A percentile compares a stretch with the other conserved stretches of the same genome.
Conservation (phyloP, 2,113 vertebrate species). For the Chaetodon trifascialis region DNA sequence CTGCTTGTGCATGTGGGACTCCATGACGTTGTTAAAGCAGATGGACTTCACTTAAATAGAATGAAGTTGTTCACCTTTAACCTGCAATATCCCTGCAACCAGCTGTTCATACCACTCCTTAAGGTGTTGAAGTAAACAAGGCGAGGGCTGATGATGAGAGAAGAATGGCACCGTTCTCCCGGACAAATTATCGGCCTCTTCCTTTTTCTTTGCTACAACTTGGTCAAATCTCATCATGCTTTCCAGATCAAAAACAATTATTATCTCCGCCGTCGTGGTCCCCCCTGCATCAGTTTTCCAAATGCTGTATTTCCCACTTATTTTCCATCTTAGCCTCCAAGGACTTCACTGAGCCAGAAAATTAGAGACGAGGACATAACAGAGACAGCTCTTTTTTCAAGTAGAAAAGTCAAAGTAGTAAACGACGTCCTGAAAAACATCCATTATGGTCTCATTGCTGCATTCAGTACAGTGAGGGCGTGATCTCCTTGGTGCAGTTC, state of each 20-base stretch:
- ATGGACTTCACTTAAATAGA: conserved; percentile 4
- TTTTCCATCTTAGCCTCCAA: neutral
- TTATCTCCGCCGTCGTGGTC: neutral
- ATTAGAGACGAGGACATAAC: conserved; percentile 21
- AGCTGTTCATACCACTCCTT: conserved; percentile 2
- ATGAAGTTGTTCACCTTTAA: conserved; percentile 18
- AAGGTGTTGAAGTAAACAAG: conserved; percentile 20
- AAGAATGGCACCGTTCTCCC: neutral
- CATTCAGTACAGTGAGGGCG: neutral
- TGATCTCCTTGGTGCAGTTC: neutral
- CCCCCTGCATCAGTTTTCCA: conserved; percentile 3
- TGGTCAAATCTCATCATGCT: neutral
- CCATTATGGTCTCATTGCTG: neutral
- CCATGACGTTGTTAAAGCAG: conserved; percentile 13
- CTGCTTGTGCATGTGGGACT: neutral
- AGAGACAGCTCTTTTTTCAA: conserved; percentile 3
- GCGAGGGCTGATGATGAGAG: neutral
- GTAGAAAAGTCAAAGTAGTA: neutral
- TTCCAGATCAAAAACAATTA: neutral
- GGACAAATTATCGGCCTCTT: conserved; percentile 13
- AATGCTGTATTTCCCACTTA: neutral
- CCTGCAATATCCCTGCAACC: neutral
- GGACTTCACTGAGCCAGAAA: conserved; percentile 43
- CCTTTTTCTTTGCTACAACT: conserved; percentile 14
- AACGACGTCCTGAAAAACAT: neutral